Evolutionary conservation across 2,113 vertebrate genomes (phyloP), one percentile per base, ranked within the genome.

Genomic region (Todiramphus saurophagus): DNA sequence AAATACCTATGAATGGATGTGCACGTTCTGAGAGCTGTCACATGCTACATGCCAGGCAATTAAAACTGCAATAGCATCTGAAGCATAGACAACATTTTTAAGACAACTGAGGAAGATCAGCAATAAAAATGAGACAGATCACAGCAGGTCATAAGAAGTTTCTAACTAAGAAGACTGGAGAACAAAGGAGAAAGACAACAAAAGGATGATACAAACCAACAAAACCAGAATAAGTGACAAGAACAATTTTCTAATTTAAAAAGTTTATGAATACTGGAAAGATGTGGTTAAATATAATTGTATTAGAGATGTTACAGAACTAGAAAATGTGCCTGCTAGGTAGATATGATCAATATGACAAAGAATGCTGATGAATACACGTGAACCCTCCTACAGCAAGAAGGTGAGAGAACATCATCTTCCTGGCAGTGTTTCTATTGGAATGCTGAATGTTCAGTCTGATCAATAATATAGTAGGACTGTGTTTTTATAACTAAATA

Each of bases 401-500:
- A 72, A 39, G 35, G 31, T 58, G 16, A 83, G 21, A 66, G 27
- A 59, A 41, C 19, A 55, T 15, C 27, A 35, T 18, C 48, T 66
- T 84, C 48, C 62, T 66, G 39, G 1, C n/a, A 73, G 17, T 9
- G 50, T 30, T 48, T 19, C 5, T 30, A 64, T 48, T 79, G 60
- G 24, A 0, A 0, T 31, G n/a, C 41, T 31, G n/a, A n/a, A 33
- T 44, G 85, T 30, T 82, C 77, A 73, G 31, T 24, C 55, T 89
- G 41, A 91, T 62, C 84, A 79, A 63, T 50, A 63, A 41, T 8
- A 24, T 2, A 41, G 21, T 8, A 70, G 41, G 20, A 84, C 43
- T 3, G 0, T 0, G 1, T 3, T 4, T 46, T 41, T 69, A 63
- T 3, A 23, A 59, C 48, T 37, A 81, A 81, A 1, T 23, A 72